phyloP scores from a whole-genome alignment of 2,113 vertebrate species.

The Marmota monax region DNA sequence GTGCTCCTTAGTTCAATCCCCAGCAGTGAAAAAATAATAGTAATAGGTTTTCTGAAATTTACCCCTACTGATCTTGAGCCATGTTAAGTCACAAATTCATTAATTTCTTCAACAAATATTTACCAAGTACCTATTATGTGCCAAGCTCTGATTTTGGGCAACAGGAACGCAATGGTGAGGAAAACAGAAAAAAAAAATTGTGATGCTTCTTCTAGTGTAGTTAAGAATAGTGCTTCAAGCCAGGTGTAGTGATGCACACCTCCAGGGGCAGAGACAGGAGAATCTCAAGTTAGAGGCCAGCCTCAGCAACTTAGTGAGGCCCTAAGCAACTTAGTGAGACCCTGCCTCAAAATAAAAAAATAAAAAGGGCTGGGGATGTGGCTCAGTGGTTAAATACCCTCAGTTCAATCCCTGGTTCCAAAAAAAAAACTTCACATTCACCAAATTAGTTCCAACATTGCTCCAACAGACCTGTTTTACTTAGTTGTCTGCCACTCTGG shows the following conservation, averaged over 20 bases:
- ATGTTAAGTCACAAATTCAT: neutral
- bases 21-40: neutral
- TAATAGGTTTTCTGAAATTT: neutral
- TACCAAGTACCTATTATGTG: neutral
- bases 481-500: neutral
- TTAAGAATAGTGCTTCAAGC: neutral
- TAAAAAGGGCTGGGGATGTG: no score
- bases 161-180: neutral
- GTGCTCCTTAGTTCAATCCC: no score
- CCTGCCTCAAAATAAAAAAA: no score
- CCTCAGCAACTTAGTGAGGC: no score
- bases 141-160: neutral
- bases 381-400: no score
- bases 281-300: no score
- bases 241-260: no score
- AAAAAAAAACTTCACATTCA: neutral
- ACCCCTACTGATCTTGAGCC: neutral
- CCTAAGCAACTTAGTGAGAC: no score
- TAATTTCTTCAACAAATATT: constrained; percentile 1
- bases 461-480: neutral
- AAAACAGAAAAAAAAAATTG: constrained; percentile 29
- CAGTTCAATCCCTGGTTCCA: no score
- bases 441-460: neutral
- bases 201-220: neutral
- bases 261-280: no score